phyloP scores from a whole-genome alignment of 2,888 invertebrate species.

The Brenthis hecate region DNA sequence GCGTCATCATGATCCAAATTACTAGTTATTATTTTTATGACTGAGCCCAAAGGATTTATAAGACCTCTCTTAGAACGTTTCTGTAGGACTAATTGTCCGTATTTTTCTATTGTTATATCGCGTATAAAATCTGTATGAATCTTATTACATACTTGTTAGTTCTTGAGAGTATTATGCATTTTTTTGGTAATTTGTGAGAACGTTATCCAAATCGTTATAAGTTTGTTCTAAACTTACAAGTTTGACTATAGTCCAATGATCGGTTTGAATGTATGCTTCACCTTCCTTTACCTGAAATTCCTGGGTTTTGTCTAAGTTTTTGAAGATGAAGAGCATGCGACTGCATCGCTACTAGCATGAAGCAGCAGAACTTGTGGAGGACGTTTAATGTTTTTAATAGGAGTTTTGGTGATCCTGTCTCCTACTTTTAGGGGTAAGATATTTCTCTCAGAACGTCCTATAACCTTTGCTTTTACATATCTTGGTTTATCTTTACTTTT shows the following conservation, averaged over 20 bases:
- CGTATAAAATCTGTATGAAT: slow-evolving; percentile 32
- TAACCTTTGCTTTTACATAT: slow-evolving; percentile 32
- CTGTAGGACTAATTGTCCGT: slow-evolving; percentile 6
- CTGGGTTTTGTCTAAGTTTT: slow-evolving; percentile 40
- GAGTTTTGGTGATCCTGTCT: slow-evolving; percentile 35
- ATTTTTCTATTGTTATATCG: slow-evolving; percentile 18
- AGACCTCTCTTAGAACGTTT: slow-evolving; percentile 33
- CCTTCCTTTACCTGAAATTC: slow-evolving; percentile 40
- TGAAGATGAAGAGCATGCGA: slow-evolving; percentile 43
- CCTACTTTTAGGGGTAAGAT: slow-evolving; percentile 30
- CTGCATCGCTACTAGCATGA: slow-evolving; percentile 15
- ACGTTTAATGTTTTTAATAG: slow-evolving; percentile 42
- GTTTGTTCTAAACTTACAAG: slow-evolving; percentile 36
- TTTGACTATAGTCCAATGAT: slow-evolving; percentile 32
- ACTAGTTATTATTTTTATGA: slow-evolving; percentile 42
- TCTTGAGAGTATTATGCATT: slow-evolving; percentile 18
- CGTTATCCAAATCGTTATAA: slow-evolving; percentile 35
- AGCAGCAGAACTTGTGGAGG: slow-evolving; percentile 39
- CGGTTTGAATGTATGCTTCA: slow-evolving; percentile 22
- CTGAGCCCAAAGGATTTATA: slow-evolving; percentile 34
- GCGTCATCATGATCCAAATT: slow-evolving; percentile 44
- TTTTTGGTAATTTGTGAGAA: no score
- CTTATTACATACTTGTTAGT: slow-evolving; percentile 28
- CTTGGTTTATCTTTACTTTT: slow-evolving; percentile 40
- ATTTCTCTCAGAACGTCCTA: slow-evolving; percentile 30